Evolutionary conservation across 2,113 vertebrate species (phyloP).

Genomic region (Hymenochirus boettgeri): DNA sequence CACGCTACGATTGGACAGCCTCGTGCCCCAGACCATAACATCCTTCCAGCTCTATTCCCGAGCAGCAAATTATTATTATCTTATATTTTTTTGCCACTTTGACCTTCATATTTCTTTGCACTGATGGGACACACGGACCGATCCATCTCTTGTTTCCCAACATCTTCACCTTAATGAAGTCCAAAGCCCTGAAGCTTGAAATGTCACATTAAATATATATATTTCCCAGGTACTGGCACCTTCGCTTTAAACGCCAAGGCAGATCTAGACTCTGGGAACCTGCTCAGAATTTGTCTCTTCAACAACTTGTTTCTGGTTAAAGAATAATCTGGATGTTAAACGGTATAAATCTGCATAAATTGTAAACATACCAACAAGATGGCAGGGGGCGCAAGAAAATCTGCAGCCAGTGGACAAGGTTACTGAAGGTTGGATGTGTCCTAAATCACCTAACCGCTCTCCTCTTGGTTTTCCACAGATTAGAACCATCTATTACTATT

Average conservation of each 20-base stretch:
- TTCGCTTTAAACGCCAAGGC: not conserved
- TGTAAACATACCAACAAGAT: no score
- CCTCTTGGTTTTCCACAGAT: no score
- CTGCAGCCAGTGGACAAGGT: no score
- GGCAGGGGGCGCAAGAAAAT: no score
- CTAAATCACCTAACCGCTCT: no score
- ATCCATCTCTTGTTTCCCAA: not conserved
- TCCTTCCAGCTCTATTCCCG: not conserved
- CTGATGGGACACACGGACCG: not conserved
- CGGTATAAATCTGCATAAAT: no score
- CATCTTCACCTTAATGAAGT: not conserved
- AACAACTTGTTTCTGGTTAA: no score
- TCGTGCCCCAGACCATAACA: not conserved
- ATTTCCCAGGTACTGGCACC: not conserved
- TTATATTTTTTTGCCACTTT: not conserved
- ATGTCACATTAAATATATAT: constrained; percentile 12
- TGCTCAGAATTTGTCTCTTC: no score
- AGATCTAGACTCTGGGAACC: not conserved
- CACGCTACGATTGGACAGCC: no score
- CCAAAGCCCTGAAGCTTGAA: not conserved
- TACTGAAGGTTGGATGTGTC: no score
- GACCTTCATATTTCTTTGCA: not conserved
- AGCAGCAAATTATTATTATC: not conserved
- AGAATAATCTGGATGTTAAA: no score
- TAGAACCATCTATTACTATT: no score